Base-by-base conservation (phyloP, 2,113 vertebrate species). In the Solenodon paradoxus region DNA sequence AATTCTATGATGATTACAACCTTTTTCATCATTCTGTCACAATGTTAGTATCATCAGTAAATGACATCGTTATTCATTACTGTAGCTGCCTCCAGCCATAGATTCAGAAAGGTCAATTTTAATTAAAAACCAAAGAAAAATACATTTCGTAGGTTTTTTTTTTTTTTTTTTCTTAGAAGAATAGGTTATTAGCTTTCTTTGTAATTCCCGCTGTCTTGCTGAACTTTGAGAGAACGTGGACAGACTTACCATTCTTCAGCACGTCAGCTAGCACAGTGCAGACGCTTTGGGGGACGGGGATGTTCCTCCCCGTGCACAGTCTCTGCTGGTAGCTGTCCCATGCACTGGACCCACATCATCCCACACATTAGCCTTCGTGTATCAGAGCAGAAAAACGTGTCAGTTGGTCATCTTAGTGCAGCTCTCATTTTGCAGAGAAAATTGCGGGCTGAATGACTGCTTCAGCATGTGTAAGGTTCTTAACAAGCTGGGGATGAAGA, bases 91-190 rank as follows among this genome's bases (percentile, higher is more conserved):
- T 96, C 92, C 74, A 95, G 95, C 90, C 75, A 90, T 82, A 85
- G 95, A 94, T 84, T 93, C 45, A 92, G 90, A 97, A 97, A 97
- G 96, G 95, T 95, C 96, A 94, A 40, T 94, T 95, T 97, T 96
- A 97, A 97, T 97, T 97, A 96, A 96, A 97, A 97, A 95, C 57
- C 69, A 90, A 95, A 96, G 92, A 95, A 96, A 96, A 97, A 92
- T 94, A 88, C 20, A 80, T 95, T 95, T 94, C 53, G 51, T 82
- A 61, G 17, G 0, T 0, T 1, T 57, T 59, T 68, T 79, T 81
- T n/a, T n/a, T n/a, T 51, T 61, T 59, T 81, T 15, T 7, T 2
- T 9, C 40, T 84, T 57, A 12, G n/a, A 95, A 85, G 82, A 96
- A 68, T 74, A 93, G 84, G 75, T 90, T 94, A 78, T 95, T 96